Percentiles rank a stretch among this genome's conserved stretches.
Conservation (phyloP, 2,113 vertebrate genomes). For the Vulpes vulpes region DNA sequence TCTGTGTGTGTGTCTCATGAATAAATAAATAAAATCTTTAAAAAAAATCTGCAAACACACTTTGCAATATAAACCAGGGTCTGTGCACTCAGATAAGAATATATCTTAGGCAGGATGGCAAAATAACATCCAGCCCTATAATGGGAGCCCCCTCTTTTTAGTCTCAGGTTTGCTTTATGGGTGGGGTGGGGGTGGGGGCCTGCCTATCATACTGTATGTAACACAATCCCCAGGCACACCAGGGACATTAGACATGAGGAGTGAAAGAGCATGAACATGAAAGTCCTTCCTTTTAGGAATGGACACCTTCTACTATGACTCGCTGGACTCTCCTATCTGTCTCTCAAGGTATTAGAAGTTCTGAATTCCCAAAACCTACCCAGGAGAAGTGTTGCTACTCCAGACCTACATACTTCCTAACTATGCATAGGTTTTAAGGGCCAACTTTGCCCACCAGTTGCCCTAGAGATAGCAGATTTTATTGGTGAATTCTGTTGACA, state of each 20-base stretch:
- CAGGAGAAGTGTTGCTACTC: background rate
- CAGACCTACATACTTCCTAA: too few species aligned
- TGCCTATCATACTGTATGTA: background rate
- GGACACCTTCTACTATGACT: background rate
- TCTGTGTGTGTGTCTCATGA: too few species aligned
- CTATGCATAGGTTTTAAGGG: background rate
- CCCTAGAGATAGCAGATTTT: background rate
- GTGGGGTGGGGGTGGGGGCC: background rate
- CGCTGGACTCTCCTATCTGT: background rate
- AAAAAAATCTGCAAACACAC: background rate
- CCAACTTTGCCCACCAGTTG: background rate
- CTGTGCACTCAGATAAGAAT: background rate
- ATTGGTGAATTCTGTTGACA: background rate
- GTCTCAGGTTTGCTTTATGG: background rate
- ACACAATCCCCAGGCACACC: background rate
- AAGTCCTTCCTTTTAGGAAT: background rate
- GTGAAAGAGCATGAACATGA: background rate
- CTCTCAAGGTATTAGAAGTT: constrained; percentile 4
- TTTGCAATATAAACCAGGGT: background rate
- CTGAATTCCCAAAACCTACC: background rate
- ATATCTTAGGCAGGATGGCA: background rate
- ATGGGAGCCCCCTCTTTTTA: background rate
- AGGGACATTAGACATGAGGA: background rate
- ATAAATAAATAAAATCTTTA: too few species aligned
- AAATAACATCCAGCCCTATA: background rate